Conservation (phyloP, 2,888 invertebrate species). For the Lasioglossum malachurum region DNA sequence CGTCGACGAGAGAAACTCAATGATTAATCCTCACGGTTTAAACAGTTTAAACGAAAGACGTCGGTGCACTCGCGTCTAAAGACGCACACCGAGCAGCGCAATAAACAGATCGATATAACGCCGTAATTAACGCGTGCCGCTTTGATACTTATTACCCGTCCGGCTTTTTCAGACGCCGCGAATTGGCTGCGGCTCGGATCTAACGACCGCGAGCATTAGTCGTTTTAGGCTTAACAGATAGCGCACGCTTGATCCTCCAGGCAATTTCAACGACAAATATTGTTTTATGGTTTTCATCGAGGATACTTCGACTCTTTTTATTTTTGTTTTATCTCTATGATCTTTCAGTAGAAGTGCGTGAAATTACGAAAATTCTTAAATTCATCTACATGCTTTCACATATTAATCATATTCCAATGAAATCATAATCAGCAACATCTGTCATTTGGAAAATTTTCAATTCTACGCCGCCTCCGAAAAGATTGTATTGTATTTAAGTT, state of each 20-base stretch:
- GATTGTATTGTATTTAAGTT: too few species aligned
- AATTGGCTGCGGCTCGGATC: background rate
- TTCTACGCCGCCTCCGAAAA: too few species aligned
- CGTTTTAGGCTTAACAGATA: background rate
- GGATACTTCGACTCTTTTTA: too few species aligned
- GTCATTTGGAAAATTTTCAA: too few species aligned
- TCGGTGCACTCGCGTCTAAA: background rate
- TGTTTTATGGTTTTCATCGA: background rate
- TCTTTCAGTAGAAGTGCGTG: too few species aligned
- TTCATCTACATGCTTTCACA: too few species aligned
- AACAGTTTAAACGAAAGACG: background rate
- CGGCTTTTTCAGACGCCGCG: background rate
- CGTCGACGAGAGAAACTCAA: background rate
- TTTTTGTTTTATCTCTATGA: too few species aligned
- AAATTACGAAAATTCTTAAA: too few species aligned
- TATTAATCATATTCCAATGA: too few species aligned
- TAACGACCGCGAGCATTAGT: background rate
- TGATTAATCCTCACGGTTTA: background rate
- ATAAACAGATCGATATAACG: slow-evolving; percentile 13
- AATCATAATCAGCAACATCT: too few species aligned
- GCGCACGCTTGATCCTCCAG: background rate
- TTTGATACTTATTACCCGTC: background rate
- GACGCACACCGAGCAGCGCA: background rate
- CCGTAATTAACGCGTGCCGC: slow-evolving; percentile 12
- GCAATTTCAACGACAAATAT: background rate